Evolutionary conservation across 35 echinoderm and acorn worm species (phyloP).

Genomic region (Hemicentrotus pulcherrimus): DNA sequence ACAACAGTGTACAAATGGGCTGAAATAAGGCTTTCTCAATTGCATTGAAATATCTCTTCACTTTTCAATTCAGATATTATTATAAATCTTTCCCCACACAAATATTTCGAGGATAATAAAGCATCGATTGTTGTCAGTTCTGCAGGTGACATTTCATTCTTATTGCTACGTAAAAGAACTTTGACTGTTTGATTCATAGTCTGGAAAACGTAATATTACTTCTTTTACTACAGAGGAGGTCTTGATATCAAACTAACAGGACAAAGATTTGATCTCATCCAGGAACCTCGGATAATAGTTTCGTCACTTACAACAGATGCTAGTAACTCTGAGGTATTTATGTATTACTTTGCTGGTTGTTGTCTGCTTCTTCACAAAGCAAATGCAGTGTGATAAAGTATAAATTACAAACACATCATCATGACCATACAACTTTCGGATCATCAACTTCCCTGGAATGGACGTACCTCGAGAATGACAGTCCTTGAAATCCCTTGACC

Average conservation of each 20-base stretch:
- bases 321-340: background rate
- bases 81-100: background rate
- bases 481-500: no score
- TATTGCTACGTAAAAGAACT: background rate
- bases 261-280: constrained; percentile 50
- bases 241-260: constrained; percentile 41
- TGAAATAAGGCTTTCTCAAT: no score
- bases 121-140: background rate
- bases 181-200: background rate
- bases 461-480: no score
- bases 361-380: no score
- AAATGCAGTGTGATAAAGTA: no score
- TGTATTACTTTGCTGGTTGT: no score
- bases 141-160: background rate
- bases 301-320: background rate
- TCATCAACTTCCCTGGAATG: no score
- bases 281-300: background rate
- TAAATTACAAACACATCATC: no score
- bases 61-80: no score
- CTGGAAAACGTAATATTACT: background rate
- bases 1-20: no score
- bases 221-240: constrained; percentile 33
- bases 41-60: no score
- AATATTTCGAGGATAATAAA: background rate
- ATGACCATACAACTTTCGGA: no score